Percentiles rank a stretch among this genome's conserved stretches.
phyloP scores from a whole-genome alignment of 2,797 vertebrate genomes.

The Dryobates pubescens region DNA sequence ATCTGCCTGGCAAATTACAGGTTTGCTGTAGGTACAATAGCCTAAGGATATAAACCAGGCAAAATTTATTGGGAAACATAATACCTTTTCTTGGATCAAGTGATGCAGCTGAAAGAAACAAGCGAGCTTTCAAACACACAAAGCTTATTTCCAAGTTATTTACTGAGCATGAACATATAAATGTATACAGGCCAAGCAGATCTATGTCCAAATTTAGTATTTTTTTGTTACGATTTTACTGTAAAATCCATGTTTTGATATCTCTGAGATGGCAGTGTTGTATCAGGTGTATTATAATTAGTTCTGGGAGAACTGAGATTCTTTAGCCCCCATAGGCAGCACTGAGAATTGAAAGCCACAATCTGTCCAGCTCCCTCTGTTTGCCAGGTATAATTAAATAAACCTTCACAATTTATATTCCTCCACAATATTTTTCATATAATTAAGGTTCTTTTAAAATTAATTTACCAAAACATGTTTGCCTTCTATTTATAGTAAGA shows the following conservation, averaged over 20 bases:
- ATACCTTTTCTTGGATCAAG: background rate
- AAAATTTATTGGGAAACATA: background rate
- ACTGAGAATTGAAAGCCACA: constrained; percentile 55
- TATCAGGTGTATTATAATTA: background rate
- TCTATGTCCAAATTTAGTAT: background rate
- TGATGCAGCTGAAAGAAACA: background rate
- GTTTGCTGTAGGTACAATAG: background rate
- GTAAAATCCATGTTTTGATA: background rate
- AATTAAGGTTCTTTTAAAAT: background rate
- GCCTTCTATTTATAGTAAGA: background rate
- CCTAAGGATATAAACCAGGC: background rate
- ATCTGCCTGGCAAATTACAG: background rate
- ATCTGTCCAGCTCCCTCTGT: constrained; percentile 34
- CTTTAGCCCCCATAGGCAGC: background rate
- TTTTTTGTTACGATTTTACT: background rate
- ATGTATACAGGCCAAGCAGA: background rate
- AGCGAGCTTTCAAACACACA: background rate
- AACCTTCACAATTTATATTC: background rate
- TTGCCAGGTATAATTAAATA: constrained; percentile 10
- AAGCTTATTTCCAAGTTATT: background rate
- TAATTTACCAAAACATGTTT: background rate
- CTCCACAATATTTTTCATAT: background rate
- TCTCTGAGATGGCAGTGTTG: background rate
- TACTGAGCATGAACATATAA: background rate
- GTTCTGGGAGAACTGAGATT: background rate